Evolutionary conservation across 2,888 invertebrate species (phyloP).

Genomic region (Andrena marginata): DNA sequence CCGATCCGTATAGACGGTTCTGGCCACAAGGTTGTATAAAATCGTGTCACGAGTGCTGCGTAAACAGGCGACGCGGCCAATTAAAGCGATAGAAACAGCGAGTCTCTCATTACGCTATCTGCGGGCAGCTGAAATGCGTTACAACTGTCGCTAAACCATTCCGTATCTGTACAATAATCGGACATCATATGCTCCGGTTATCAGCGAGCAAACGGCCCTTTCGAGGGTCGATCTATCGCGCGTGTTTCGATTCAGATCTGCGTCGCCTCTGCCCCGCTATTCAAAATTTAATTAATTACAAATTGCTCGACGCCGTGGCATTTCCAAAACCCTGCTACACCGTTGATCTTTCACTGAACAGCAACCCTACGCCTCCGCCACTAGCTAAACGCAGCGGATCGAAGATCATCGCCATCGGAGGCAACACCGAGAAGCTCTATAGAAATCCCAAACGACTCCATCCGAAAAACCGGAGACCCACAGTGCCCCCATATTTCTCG

Average conservation of each 20-base stretch:
- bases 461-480: constrained; percentile 5
- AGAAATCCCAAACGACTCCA: neutral
- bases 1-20: neutral
- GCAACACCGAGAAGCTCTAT: neutral
- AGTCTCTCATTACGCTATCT: constrained; percentile 47
- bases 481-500: neutral
- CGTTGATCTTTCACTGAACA: too few species aligned
- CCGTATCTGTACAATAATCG: constrained; percentile 79
- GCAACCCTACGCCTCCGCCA: too few species aligned
- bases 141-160: constrained; percentile 60
- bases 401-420: neutral
- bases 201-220: constrained; percentile 77
- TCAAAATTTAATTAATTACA: too few species aligned
- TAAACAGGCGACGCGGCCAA: constrained; percentile 65
- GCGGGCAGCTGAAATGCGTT: constrained; percentile 29
- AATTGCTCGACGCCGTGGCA: neutral
- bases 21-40: constrained; percentile 1
- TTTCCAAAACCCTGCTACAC: neutral
- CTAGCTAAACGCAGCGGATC: neutral
- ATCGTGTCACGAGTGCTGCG: constrained; percentile 64
- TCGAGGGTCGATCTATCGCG: constrained; percentile 62
- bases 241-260: constrained; percentile 61
- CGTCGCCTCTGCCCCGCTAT: constrained; percentile 11
- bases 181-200: constrained; percentile 74
- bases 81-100: constrained; percentile 65